Conservation (phyloP, 2,888 invertebrate genomes). For the Onthophagus sagittarius region DNA sequence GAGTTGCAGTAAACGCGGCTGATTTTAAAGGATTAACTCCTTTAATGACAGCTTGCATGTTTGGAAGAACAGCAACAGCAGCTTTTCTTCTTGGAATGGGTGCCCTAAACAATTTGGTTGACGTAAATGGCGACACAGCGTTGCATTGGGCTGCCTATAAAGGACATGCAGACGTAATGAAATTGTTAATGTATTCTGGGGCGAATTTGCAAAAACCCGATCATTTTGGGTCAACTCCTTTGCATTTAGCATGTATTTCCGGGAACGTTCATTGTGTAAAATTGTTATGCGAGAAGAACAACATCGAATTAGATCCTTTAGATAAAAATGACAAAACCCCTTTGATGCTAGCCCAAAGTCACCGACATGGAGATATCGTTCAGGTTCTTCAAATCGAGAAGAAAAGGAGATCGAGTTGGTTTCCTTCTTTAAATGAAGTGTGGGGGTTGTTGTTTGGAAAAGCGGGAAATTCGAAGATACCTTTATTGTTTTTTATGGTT, state of each 20-base stretch:
- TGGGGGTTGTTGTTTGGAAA: constrained; percentile 89
- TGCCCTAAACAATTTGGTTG: constrained; percentile 78
- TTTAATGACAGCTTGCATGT: constrained; percentile 90
- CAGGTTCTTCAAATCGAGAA: constrained; percentile 76
- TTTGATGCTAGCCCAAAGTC: constrained; percentile 81
- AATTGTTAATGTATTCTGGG: constrained; percentile 85
- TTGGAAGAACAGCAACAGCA: constrained; percentile 85
- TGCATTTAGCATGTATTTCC: constrained; percentile 85
- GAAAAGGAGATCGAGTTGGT: constrained; percentile 78
- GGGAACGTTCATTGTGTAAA: constrained; percentile 85
- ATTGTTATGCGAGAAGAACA: constrained; percentile 85
- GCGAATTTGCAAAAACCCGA: constrained; percentile 86
- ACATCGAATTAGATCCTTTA: constrained; percentile 78
- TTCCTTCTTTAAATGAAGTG: constrained; percentile 82
- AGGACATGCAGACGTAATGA: constrained; percentile 83
- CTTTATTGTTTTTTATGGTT: constrained; percentile 77
- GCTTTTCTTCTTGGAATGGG: constrained; percentile 89
- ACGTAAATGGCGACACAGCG: constrained; percentile 90
- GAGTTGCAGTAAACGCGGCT: constrained; percentile 83
- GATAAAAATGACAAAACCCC: constrained; percentile 94
- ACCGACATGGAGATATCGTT: constrained; percentile 81
- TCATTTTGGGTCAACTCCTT: constrained; percentile 87
- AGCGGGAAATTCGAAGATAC: constrained; percentile 87
- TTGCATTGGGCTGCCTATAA: constrained; percentile 94
- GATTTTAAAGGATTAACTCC: constrained; percentile 89